These are phyloP conservation scores for Musca vetustissima DNA, from an alignment of 1,140 invertebrate species.

Conservation along the genomic window DNA sequence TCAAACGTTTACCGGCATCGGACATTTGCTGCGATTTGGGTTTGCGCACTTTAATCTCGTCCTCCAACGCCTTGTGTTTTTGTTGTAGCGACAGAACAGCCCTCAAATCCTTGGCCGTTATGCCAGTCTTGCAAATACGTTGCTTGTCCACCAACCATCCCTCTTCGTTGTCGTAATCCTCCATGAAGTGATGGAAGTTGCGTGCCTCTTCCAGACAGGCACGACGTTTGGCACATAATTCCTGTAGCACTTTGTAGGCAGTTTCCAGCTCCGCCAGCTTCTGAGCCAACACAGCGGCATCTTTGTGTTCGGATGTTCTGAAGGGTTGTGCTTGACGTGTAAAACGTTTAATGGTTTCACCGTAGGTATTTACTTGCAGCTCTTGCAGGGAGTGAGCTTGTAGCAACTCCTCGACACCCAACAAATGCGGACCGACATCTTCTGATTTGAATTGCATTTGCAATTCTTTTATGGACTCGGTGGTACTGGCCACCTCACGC, in stretches of 20 bases:
- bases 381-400: constrained; percentile 93
- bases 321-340: constrained; percentile 67
- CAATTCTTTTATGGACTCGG: constrained; percentile 78
- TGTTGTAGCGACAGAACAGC: constrained; percentile 88
- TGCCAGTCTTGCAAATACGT: constrained; percentile 83
- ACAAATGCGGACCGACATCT: constrained; percentile 87
- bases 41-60: constrained; percentile 88
- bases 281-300: constrained; percentile 68
- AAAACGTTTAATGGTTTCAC: constrained; percentile 78
- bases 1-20: constrained; percentile 71
- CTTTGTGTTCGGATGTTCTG: constrained; percentile 59
- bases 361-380: constrained; percentile 82
- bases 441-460: constrained; percentile 80
- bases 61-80: constrained; percentile 91
- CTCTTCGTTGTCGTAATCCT: constrained; percentile 92
- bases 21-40: constrained; percentile 78
- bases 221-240: constrained; percentile 68
- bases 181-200: constrained; percentile 92
- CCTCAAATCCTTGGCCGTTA: constrained; percentile 90
- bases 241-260: constrained; percentile 70
- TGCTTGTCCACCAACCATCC: constrained; percentile 93
- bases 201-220: constrained; percentile 85
- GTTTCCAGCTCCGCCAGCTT: constrained; percentile 72
- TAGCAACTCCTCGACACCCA: constrained; percentile 90
- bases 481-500: constrained; percentile 89